Conservation (phyloP, 2,113 vertebrate genomes). For the Chelonoidis abingdonii region DNA sequence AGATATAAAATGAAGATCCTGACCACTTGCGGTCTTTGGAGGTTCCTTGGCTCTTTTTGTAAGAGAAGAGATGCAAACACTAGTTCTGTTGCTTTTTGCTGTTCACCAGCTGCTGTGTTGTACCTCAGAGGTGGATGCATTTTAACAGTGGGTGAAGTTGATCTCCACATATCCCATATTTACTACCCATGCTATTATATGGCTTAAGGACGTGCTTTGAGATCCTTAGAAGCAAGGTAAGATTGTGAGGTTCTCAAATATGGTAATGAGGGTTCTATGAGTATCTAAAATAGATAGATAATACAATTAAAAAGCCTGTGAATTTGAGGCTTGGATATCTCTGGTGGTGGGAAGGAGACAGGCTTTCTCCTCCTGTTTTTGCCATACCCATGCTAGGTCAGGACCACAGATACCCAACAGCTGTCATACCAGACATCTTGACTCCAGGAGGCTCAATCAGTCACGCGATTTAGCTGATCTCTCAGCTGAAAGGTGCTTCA, state of each 20-base stretch:
- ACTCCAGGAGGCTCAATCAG: neutral
- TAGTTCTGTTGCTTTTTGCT: neutral
- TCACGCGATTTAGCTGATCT: neutral
- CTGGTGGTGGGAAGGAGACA: neutral
- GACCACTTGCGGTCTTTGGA: neutral
- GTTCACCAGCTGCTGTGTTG: neutral
- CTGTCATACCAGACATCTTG: neutral
- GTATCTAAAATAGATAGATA: neutral
- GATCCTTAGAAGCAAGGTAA: neutral
- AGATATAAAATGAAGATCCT: rapidly evolving
- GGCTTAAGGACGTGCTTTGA: too few relatives aligned
- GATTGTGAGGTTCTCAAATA: neutral
- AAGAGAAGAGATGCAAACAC: neutral
- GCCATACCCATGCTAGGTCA: neutral
- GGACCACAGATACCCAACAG: neutral
- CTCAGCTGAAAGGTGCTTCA: neutral
- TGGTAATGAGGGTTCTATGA: neutral
- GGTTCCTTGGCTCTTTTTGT: neutral
- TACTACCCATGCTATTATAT: neutral
- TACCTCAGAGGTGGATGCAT: neutral
- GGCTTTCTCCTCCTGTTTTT: neutral
- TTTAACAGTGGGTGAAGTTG: neutral
- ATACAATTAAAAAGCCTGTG: neutral
- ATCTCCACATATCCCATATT: neutral
- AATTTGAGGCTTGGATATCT: neutral